Conservation (phyloP, 1,140 invertebrate species). For the Drosophila equinoxialis region DNA sequence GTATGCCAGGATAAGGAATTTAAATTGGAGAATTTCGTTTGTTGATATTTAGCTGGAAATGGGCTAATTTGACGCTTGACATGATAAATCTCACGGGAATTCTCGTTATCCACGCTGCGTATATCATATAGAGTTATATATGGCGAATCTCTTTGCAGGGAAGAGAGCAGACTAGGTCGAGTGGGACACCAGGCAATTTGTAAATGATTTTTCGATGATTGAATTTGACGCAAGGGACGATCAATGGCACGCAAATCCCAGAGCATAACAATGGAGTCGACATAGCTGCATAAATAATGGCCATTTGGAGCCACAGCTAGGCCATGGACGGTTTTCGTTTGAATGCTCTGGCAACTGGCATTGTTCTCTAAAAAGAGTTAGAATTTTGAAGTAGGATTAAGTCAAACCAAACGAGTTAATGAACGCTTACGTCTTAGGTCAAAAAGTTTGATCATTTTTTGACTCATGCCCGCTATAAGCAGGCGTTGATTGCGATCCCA, state of each 20-base stretch:
- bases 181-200: slow-evolving; percentile 95
- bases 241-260: slow-evolving; percentile 96
- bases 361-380: slow-evolving; percentile 86
- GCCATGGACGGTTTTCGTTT: slow-evolving; percentile 93
- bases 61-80: slow-evolving; percentile 77
- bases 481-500: slow-evolving; percentile 92
- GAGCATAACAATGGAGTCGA: slow-evolving; percentile 91
- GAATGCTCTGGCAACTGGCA: slow-evolving; percentile 88
- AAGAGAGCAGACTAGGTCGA: slow-evolving; percentile 82
- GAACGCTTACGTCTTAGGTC: slow-evolving; percentile 91
- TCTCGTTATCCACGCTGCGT: slow-evolving; percentile 69
- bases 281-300: slow-evolving; percentile 91
- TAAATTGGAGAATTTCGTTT: slow-evolving; percentile 49
- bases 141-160: slow-evolving; percentile 73
- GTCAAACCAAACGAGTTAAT: too few species aligned
- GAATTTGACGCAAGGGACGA: slow-evolving; percentile 90
- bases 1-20: slow-evolving; percentile 76
- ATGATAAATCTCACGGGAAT: slow-evolving; percentile 69
- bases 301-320: slow-evolving; percentile 90
- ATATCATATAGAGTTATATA: slow-evolving; percentile 79
- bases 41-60: slow-evolving; percentile 72
- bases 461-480: slow-evolving; percentile 93
- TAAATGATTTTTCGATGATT: slow-evolving; percentile 88
- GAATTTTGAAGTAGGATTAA: slow-evolving; percentile 8
- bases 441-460: slow-evolving; percentile 94